These are phyloP conservation scores for Indicator maculatus DNA, from an alignment of 2,113 vertebrate species.

Conservation along the genomic window DNA sequence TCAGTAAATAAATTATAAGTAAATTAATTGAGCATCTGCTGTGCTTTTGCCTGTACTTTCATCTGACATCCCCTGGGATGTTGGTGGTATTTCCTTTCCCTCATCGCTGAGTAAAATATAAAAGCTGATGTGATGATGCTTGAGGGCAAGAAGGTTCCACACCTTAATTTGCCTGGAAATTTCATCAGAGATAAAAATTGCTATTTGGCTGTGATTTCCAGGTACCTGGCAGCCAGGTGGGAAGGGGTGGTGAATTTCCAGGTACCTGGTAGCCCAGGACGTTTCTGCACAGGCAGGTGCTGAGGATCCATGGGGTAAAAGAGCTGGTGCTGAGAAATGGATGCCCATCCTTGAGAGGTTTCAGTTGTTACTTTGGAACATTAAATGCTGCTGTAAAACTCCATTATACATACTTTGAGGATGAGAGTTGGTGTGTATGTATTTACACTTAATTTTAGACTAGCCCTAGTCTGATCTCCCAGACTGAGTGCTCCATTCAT, in stretches of 20 bases:
- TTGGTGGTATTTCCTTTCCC: background rate
- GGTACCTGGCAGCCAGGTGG: background rate
- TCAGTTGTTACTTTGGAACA: background rate
- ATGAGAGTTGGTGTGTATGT: background rate
- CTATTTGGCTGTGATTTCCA: background rate
- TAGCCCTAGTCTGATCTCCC: background rate
- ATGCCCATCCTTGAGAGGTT: background rate
- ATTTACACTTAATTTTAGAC: background rate
- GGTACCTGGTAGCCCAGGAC: accelerated
- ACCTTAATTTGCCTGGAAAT: background rate
- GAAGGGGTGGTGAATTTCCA: background rate
- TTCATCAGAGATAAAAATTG: background rate
- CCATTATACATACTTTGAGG: background rate
- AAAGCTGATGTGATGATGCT: background rate
- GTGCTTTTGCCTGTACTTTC: background rate
- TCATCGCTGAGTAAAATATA: accelerated
- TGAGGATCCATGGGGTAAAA: accelerated
- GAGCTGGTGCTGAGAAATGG: background rate
- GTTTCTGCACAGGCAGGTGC: accelerated
- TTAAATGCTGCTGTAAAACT: background rate
- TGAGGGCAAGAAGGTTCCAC: accelerated
- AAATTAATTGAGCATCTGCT: background rate
- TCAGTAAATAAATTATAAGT: background rate
- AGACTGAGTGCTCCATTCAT: background rate
- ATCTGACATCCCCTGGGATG: background rate